phyloP scores from a whole-genome alignment of 2,113 vertebrate species.

The Puma concolor region DNA sequence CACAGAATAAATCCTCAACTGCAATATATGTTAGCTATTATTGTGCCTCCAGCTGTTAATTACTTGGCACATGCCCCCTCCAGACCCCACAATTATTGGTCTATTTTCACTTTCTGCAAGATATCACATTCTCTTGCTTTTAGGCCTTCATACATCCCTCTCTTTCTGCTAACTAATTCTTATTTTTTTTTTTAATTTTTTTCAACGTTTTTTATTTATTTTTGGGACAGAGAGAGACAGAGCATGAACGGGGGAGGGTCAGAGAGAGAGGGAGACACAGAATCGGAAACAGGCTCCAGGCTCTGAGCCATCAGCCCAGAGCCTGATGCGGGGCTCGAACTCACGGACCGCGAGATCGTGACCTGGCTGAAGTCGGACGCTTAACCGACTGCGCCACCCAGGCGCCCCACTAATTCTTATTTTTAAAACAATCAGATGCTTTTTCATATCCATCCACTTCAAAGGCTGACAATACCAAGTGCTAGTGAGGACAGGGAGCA shows the following conservation, averaged over 20 bases:
- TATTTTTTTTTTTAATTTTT: no score
- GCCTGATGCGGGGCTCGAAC: no score
- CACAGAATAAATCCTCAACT: not conserved
- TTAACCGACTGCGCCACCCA: no score
- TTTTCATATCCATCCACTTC: slow-evolving; percentile 26
- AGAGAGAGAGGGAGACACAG: no score
- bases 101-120: not conserved
- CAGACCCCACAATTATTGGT: not conserved
- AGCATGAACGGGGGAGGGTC: no score
- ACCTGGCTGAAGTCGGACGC: no score
- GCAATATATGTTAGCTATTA: not conserved
- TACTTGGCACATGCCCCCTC: not conserved
- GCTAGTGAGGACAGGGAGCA: not conserved
- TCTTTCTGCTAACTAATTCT: not conserved
- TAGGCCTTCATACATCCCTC: not conserved
- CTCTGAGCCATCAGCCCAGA: no score
- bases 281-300: no score
- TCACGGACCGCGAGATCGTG: no score
- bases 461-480: not conserved
- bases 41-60: not conserved
- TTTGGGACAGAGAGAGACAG: no score
- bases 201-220: no score
- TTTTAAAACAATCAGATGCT: not conserved
- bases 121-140: not conserved
- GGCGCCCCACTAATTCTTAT: slow-evolving; percentile 15